Base-by-base conservation (phyloP, 30 jellyfish, hydroid and myxozoan genomes). In the Cassiopea xamachana region DNA sequence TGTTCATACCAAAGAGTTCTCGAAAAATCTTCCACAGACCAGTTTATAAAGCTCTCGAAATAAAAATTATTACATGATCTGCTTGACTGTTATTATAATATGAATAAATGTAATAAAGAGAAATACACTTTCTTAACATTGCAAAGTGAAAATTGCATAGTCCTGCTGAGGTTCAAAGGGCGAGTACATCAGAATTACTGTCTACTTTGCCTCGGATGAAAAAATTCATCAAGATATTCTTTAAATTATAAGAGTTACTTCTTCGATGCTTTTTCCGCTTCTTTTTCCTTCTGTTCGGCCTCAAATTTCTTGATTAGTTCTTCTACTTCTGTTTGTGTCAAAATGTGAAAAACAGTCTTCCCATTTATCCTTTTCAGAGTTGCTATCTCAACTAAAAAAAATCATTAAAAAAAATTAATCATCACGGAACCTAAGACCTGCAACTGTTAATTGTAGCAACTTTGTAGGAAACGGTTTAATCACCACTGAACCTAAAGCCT, bases 351-450 rank as follows among this genome's bases (percentile, higher is more conserved):
- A 14, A 62, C 76, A 47, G 99, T 92, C 91, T 93, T 83, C 43
- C 94, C 98, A 60, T 86, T 75, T 70, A 85, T 90, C 84, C 99
- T 80, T 27, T 96, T 89, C 45, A 96, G 60, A 67, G 98, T 97
- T 61, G 98, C 98, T 51, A 96, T 85, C 89, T 96, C 99, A 81
- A 96, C 99, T 96, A 75, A 79, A 89, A 92, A 61, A n/a, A 62
- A 75, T 27, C 39, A 27, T 27, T 27, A 89, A 27, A 51, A 67
- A 19, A 13, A 15, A 67, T 14, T 67, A 3, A 55, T 55, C 0
- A 3, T 10, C 39, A 27, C 39, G 0, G 39, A 27, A 27, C 39
- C 39, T 27, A 27, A 27, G 39, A 27, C 0, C 39, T 27, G 39
- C 39, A 27, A 27, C 39, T 27, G 39, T 27, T 27, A 27, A 27